These are phyloP conservation scores for Yponomeuta sedellus DNA, from an alignment of 2,888 invertebrate species.

Conservation along the genomic window DNA sequence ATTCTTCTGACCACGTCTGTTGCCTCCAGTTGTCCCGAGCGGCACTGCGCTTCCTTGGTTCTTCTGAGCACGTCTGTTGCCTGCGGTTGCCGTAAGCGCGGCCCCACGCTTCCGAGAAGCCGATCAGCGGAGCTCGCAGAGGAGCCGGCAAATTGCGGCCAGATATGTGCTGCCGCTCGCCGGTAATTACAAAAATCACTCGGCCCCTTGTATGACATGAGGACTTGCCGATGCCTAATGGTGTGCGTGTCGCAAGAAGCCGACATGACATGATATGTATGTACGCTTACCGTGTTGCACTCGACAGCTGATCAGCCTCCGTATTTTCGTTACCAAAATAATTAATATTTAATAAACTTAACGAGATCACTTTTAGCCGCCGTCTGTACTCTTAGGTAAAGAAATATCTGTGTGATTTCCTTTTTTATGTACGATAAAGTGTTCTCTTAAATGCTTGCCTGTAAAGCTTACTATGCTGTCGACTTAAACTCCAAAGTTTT, in stretches of 20 bases:
- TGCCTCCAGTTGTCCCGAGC: too few relatives aligned
- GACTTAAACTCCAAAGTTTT: too few relatives aligned
- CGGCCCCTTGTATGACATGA: conserved; percentile 42
- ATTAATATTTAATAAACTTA: too few relatives aligned
- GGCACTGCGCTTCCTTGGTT: neutral
- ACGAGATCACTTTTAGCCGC: too few relatives aligned
- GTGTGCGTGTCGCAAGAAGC: conserved; percentile 1
- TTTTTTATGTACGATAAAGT: too few relatives aligned
- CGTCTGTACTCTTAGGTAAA: too few relatives aligned
- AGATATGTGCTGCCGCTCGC: conserved; percentile 68
- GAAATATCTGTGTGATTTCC: too few relatives aligned
- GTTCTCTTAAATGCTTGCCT: too few relatives aligned
- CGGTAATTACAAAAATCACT: conserved; percentile 73
- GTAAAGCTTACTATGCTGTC: too few relatives aligned
- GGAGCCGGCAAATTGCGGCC: conserved; percentile 68
- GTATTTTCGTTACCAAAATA: too few relatives aligned
- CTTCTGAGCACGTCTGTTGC: neutral
- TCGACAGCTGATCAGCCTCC: too few relatives aligned
- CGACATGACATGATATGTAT: neutral
- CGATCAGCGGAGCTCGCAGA: conserved; percentile 58
- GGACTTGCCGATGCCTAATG: neutral
- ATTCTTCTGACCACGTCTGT: too few relatives aligned
- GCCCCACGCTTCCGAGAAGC: conserved; percentile 51
- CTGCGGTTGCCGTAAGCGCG: neutral
- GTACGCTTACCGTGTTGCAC: neutral